Base-by-base conservation (phyloP, 2,113 vertebrate species). In the Oncorhynchus kisutch region DNA sequence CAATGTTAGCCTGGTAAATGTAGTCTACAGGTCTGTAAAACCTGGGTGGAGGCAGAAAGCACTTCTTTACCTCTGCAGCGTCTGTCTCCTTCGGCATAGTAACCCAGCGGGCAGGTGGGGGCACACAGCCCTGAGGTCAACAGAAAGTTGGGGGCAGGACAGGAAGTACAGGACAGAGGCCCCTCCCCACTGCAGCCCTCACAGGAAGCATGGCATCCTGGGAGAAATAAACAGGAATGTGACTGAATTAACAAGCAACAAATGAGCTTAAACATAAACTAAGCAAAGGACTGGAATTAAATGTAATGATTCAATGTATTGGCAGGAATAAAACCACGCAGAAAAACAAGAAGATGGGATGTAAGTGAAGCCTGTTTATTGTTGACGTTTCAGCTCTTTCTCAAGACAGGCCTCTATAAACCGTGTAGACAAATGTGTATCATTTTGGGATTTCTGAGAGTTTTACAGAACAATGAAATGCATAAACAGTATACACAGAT, bases 161-260 rank as follows among this genome's bases (percentile, higher is more conserved):
- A 99, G 27, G 96, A 95, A 0, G 94, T 93, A 24, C 98, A 99
- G 70, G 93, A 88, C 1, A 79, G 90, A 16, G 94, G 93, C 1
- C 95, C 95, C 57, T 67, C 68, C 0, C 90, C 89, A 0, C 73
- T 88, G 90, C 98, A 99, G 70, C 90, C 88, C 29, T 87, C 92
- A 81, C 98, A 99, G 0, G 96, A 98, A 4, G 88, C 70, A 83
- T 98, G 95, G 81, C 98, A 99, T 75, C 75, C 98, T 99, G 87
- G 66, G 85, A 75, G 18, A 51, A 80, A 27, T 45, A 79, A 64
- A 84, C 60, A 31, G n/a, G n/a, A 60, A 60, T 22, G 14, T 22
- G 0, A n/a, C 5, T 60, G 3, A 18, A 60, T 11, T 60, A 60
- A 60, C 20, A 60, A 60, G 2, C 59, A 60, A 60, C 20, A n/a